Evolutionary conservation across 2,113 vertebrate species (phyloP).

Genomic region (Eptatretus burgeri): DNA sequence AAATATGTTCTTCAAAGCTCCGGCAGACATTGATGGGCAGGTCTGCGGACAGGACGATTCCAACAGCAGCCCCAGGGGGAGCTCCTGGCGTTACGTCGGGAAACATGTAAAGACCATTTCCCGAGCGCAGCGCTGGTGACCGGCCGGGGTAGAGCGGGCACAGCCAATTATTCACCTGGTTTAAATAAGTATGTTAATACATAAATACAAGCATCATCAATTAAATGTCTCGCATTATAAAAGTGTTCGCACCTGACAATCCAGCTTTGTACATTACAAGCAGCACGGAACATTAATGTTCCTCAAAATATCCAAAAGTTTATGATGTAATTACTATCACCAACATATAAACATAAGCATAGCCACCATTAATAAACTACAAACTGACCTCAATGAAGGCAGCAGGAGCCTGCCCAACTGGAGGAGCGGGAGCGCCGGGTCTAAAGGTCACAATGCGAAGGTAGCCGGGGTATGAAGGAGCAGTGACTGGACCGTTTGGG

Average conservation of each 20-base stretch:
- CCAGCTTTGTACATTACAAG: background rate
- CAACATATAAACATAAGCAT: background rate
- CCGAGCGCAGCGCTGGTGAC: constrained; percentile 61
- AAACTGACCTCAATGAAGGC: too few species aligned
- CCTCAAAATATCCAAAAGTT: background rate
- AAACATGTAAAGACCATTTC: constrained; percentile 76
- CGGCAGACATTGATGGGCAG: constrained; percentile 35
- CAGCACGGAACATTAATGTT: background rate
- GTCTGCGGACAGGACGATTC: constrained; percentile 65
- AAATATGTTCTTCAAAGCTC: constrained; percentile 50
- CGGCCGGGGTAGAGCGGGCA: constrained; percentile 54
- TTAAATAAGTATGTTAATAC: constrained; percentile 1
- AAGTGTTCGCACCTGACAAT: background rate
- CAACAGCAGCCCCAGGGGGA: constrained; percentile 45
- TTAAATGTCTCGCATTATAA: background rate
- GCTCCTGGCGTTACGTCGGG: constrained; percentile 53
- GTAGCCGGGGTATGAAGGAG: constrained; percentile 76
- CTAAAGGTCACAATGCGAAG: constrained; percentile 71
- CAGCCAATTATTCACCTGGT: constrained; percentile 76
- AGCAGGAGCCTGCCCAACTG: constrained; percentile 34
- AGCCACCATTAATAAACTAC: background rate
- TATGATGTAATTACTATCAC: background rate
- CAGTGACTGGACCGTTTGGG: constrained; percentile 64
- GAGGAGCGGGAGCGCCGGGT: constrained; percentile 20
- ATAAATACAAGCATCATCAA: too few species aligned